Base-by-base conservation (phyloP, 2,113 vertebrate genomes). In the Aleadryas rufinucha region DNA sequence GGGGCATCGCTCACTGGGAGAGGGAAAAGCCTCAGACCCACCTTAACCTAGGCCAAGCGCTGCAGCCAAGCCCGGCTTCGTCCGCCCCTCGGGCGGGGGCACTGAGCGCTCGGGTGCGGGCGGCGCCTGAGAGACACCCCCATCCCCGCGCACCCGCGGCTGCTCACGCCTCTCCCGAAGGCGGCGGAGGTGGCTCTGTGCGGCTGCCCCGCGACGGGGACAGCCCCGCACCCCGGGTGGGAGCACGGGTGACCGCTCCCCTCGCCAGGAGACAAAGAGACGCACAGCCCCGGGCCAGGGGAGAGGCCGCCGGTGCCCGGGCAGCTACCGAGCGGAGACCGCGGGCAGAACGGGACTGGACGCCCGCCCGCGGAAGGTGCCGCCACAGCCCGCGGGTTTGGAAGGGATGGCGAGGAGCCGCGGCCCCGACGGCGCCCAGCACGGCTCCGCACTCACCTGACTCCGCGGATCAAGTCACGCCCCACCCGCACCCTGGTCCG, bases 401-500 rank as follows among this genome's bases (percentile, higher is more conserved):
- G 47, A 64, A 64, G 20, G 12, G 72, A 79, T 16, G 31, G 56
- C 42, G 21, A 20, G 19, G 10, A 81, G 39, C 80, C 53, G 49
- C 84, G 1, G 70, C 88, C 88, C 88, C 84, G 80, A 88, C 91
- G 75, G 70, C 59, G 18, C 76, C 22, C 79, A 1, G 6, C 72
- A 33, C 75, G 2, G 28, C 80, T 56, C 90, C 49, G 2, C 71
- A 95, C 79, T 96, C 95, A 98, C 98, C 98, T 97, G 95, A 93
- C 95, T 98, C 91, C 86, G 44, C 77, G 59, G 91, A 91, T 93
- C 96, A 69, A 94, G 83, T 93, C 95, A 89, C 95, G 82, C 95
- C 95, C 96, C 84, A 4, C 72, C 87, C 91, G 69, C 26, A 12
- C 84, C 75, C 59, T 8, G 37, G 31, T 54, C 92, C 85, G 66